Base-by-base conservation (phyloP, 1,140 invertebrate species). In the Psilanteris sp. region DNA sequence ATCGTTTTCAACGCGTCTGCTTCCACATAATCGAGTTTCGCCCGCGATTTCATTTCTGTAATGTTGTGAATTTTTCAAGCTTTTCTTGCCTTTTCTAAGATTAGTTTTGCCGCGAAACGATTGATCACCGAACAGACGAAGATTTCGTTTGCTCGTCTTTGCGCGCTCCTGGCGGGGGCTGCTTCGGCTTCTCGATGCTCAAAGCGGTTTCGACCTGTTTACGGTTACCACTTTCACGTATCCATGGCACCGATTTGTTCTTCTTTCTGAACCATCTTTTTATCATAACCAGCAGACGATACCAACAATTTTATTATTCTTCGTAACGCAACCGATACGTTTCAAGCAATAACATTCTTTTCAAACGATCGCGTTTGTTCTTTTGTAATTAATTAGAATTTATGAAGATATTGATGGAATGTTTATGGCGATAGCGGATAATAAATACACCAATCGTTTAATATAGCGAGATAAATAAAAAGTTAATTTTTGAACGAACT, bases 161-260 rank as follows among this genome's bases (percentile, higher is more conserved):
- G 66, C 66, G 55, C 59, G 71, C 66, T 61, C 73, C 54, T 54
- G 59, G 73, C 66, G 59, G 59, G 59, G 59, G 66, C 66, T 68
- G 41, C 9, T 39, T 27, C 29, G 29, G 10, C 29, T 52, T 36
- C 39, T 20, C 37, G 18, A 4, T 9, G 52, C 48, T 55, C 37
- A 26, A 57, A 67, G 55, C 52, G 44, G 73, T 44, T 50, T 48
- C 67, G 81, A 79, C 75, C 81, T 73, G 73, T 80, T 80, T 82
- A 75, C 77, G 77, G 75, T 76, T 57, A 66, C 73, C 79, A 82
- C 80, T 82, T 82, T 82, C 77, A 79, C 79, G 68, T 79, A 78
- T 82, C 70, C 74, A 72, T 72, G 77, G 64, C 79, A 80, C 76
- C 67, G 77, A 82, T 82, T 82, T 77, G 68, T 77, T 67, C 71